Percentiles rank a stretch among this genome's conserved stretches.
These are phyloP conservation scores for Nipponia nippon DNA, from an alignment of 2,113 vertebrate species.

Conservation along the genomic window DNA sequence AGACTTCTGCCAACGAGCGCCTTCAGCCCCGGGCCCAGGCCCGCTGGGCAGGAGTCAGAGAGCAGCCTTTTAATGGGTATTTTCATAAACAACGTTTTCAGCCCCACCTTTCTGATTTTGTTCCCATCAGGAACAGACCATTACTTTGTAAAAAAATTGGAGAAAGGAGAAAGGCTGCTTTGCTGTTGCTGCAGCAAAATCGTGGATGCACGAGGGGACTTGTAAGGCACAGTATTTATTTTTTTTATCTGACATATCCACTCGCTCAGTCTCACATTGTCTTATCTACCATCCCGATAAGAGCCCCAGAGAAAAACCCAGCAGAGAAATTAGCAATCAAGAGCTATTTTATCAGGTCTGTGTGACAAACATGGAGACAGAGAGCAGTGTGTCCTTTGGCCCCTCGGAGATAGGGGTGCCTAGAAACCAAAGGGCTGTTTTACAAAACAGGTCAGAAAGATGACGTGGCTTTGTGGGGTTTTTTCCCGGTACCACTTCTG, in stretches of 20 bases:
- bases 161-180: not conserved
- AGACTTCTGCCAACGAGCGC: not conserved
- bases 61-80: not conserved
- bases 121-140: not conserved
- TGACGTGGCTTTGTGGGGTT: fast-evolving
- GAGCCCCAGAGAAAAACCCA: not conserved
- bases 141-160: not conserved
- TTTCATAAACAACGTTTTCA: not conserved
- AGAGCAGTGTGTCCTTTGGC: not conserved
- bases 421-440: not conserved
- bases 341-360: not conserved
- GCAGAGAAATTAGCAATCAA: not conserved
- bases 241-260: not conserved
- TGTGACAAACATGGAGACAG: not conserved
- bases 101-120: not conserved
- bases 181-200: not conserved
- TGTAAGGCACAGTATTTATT: not conserved
- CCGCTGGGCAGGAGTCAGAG: not conserved
- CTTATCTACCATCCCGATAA: not conserved
- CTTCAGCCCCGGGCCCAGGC: not conserved
- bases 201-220: fast-evolving
- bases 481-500: not conserved
- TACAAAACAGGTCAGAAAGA: not conserved
- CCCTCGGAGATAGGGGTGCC: not conserved
- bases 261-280: not conserved